A percentile compares a stretch with the other conserved stretches of the same genome.
Evolutionary conservation across 2,888 invertebrate species (phyloP).

Genomic region (Clostera curtula): DNA sequence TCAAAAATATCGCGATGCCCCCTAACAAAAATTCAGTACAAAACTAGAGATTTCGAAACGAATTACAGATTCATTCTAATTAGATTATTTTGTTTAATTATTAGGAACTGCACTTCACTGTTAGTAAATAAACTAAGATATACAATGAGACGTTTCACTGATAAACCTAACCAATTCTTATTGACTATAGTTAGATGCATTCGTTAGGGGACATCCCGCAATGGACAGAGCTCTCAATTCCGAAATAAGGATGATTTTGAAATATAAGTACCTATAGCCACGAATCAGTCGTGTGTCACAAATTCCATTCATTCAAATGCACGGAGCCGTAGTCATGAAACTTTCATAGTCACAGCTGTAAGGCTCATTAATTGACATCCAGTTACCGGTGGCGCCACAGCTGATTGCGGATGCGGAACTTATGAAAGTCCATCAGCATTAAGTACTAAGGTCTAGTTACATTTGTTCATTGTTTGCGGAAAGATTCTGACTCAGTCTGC

Average conservation of each 20-base stretch:
- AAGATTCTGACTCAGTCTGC: constrained; percentile 18
- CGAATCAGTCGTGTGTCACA: constrained; percentile 39
- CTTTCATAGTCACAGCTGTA: constrained; percentile 52
- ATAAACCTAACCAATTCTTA: constrained; percentile 28
- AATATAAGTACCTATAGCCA: constrained; percentile 51
- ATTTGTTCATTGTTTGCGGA: constrained; percentile 19
- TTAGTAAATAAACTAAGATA: constrained; percentile 49
- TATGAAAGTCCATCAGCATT: constrained; percentile 51
- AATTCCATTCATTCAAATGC: constrained; percentile 52
- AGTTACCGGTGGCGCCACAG: constrained; percentile 36
- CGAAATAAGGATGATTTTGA: constrained; percentile 42
- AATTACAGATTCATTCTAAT: constrained; percentile 44
- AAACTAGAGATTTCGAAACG: constrained; percentile 40
- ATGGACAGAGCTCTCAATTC: constrained; percentile 55
- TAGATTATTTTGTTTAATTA: constrained; percentile 50
- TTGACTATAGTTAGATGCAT: constrained; percentile 24
- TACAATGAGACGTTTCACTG: constrained; percentile 34
- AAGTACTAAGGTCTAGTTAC: constrained; percentile 46
- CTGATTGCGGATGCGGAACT: constrained; percentile 42
- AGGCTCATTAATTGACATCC: constrained; percentile 69
- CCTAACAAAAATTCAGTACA: constrained; percentile 28
- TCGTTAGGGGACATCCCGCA: constrained; percentile 43
- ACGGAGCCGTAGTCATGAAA: constrained; percentile 36
- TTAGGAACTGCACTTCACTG: constrained; percentile 67
- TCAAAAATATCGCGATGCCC: constrained; percentile 35